A percentile compares a stretch with the other conserved stretches of the same genome.
These are phyloP conservation scores for Conus ventricosus DNA, from an alignment of 1,140 invertebrate species.

Conservation along the genomic window DNA sequence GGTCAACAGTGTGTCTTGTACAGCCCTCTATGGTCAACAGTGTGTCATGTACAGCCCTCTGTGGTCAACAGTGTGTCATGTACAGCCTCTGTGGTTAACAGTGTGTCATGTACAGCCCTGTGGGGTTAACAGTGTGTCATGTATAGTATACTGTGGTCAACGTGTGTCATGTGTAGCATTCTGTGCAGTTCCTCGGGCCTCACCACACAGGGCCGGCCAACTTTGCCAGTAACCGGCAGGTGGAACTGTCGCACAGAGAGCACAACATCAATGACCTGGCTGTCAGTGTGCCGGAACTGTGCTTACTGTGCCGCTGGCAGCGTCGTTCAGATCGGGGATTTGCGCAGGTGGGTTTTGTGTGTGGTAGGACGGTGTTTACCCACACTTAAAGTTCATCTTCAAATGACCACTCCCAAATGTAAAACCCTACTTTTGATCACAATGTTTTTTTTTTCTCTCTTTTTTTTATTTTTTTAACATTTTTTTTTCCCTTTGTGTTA, in stretches of 20 bases:
- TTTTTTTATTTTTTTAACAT: no score
- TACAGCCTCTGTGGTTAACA: no score
- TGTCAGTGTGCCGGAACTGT: slow-evolving; percentile 78
- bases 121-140: no score
- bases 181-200: slow-evolving; percentile 81
- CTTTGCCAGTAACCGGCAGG: slow-evolving; percentile 67
- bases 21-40: no score
- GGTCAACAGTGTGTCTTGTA: no score
- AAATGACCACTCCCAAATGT: neutral
- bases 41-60: no score
- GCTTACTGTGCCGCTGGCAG: slow-evolving; percentile 87
- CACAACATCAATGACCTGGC: slow-evolving; percentile 83
- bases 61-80: no score
- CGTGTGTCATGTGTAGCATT: slow-evolving; percentile 12
- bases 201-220: slow-evolving; percentile 76
- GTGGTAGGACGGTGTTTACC: neutral
- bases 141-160: no score
- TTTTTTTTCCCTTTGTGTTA: no score
- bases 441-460: neutral
- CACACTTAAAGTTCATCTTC: neutral
- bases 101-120: no score
- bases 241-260: slow-evolving; percentile 78
- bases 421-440: neutral
- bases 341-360: slow-evolving; percentile 80
- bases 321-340: slow-evolving; percentile 89